phyloP scores from a whole-genome alignment of 2,113 vertebrate species.

The Scortum barcoo region DNA sequence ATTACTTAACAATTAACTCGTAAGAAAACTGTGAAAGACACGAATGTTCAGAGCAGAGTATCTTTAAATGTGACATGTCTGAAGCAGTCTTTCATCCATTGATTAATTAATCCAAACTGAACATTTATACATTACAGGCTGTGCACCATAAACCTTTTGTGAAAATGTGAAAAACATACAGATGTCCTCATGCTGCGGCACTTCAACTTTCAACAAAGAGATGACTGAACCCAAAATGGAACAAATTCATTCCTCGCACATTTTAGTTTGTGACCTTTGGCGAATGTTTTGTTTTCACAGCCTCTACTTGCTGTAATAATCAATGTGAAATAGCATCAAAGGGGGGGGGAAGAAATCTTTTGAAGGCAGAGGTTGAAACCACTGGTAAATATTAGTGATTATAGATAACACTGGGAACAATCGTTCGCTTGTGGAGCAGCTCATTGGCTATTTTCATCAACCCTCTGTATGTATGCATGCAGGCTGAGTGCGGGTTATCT shows the following conservation, averaged over 20 bases:
- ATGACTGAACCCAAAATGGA: constrained; percentile 3
- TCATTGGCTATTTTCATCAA: constrained; percentile 18
- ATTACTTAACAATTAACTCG: too few relatives aligned
- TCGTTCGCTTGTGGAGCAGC: constrained; percentile 29
- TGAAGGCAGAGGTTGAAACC: constrained; percentile 2
- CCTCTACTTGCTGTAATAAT: constrained; percentile 21
- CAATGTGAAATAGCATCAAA: constrained; percentile 25
- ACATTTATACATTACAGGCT: too few relatives aligned
- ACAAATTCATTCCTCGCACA: constrained; percentile 13
- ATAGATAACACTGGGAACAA: not conserved
- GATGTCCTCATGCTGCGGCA: not conserved
- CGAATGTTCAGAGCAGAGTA: too few relatives aligned
- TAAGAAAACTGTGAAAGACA: too few relatives aligned
- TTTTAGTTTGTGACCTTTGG: constrained; percentile 42
- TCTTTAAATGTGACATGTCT: too few relatives aligned
- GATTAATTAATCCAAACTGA: too few relatives aligned
- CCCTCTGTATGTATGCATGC: not conserved
- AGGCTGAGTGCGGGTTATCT: not conserved
- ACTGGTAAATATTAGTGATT: not conserved
- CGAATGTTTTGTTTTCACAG: constrained; percentile 15
- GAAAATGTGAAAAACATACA: not conserved
- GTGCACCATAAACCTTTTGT: not conserved
- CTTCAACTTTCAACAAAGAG: not conserved
- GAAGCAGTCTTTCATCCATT: too few relatives aligned
- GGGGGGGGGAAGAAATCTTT: not conserved